Conservation (phyloP, 2,888 invertebrate genomes). For the Leptura quadrifasciata region DNA sequence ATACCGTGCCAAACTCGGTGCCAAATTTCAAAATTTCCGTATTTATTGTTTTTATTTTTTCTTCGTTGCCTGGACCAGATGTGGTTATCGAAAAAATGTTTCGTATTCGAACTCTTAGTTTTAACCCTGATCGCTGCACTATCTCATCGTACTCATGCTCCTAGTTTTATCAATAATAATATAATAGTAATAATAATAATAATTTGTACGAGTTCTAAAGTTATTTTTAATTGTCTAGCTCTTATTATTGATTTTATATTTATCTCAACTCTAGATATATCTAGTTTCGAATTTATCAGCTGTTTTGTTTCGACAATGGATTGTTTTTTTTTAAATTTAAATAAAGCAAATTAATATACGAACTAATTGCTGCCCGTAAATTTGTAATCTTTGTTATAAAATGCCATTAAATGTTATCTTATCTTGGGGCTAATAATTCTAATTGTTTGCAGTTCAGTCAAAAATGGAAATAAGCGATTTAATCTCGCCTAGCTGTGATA, state of each 20-base stretch:
- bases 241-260: background rate
- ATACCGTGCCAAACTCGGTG: too few relatives aligned
- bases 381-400: slow-evolving; percentile 14
- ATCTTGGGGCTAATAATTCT: background rate
- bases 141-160: too few relatives aligned
- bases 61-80: too few relatives aligned
- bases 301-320: background rate
- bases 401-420: slow-evolving; percentile 7
- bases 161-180: too few relatives aligned
- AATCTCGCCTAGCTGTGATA: background rate
- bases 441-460: slow-evolving; percentile 8
- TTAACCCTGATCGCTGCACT: too few relatives aligned
- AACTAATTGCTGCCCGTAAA: background rate
- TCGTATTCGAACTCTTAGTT: too few relatives aligned
- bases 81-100: too few relatives aligned
- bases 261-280: background rate
- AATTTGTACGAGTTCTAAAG: too few relatives aligned
- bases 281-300: background rate
- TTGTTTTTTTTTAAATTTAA: background rate
- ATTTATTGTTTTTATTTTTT: too few relatives aligned
- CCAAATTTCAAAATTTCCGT: too few relatives aligned
- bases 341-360: background rate
- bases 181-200: too few relatives aligned
- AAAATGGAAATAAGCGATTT: slow-evolving; percentile 15
- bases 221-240: too few relatives aligned